These are phyloP conservation scores for Tetramorium alpestre DNA, from an alignment of 1,140 invertebrate species.

Conservation along the genomic window DNA sequence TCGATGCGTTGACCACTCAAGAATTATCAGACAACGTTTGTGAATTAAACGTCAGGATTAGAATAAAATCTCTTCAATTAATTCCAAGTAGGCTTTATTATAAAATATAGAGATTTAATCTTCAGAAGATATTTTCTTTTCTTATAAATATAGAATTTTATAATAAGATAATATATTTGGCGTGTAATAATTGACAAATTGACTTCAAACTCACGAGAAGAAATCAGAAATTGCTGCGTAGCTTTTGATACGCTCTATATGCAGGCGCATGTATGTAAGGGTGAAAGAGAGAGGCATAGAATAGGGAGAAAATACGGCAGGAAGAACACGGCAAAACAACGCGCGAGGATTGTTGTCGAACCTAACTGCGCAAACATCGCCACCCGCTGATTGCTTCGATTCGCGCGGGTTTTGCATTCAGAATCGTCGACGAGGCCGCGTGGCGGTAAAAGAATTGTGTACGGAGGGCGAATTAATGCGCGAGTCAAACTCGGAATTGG, in stretches of 20 bases:
- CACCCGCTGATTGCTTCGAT: conserved; percentile 78
- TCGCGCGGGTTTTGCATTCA: conserved; percentile 72
- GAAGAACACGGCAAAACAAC: conserved; percentile 63
- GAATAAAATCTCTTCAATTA: background rate
- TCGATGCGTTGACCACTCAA: background rate
- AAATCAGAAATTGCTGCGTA: background rate
- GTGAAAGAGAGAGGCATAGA: conserved; percentile 31
- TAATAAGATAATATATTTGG: background rate
- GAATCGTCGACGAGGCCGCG: conserved; percentile 54
- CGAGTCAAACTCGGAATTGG: conserved; percentile 62
- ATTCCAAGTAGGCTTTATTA: background rate
- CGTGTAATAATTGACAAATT: background rate
- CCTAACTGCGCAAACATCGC: conserved; percentile 78
- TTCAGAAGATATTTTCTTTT: background rate
- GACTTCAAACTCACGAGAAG: background rate
- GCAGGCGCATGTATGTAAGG: background rate
- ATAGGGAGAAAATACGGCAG: conserved; percentile 19
- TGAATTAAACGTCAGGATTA: background rate
- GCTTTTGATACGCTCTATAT: conserved; percentile 22
- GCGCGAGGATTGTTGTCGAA: conserved; percentile 66
- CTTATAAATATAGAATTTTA: background rate
- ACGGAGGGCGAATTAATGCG: conserved; percentile 72
- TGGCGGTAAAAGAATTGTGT: conserved; percentile 65
- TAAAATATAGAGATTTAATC: background rate
- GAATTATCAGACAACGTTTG: background rate